Percentiles rank a stretch among this genome's conserved stretches.
These are phyloP conservation scores for Leuciscus idus DNA, from an alignment of 2,113 vertebrate genomes.

Conservation along the genomic window DNA sequence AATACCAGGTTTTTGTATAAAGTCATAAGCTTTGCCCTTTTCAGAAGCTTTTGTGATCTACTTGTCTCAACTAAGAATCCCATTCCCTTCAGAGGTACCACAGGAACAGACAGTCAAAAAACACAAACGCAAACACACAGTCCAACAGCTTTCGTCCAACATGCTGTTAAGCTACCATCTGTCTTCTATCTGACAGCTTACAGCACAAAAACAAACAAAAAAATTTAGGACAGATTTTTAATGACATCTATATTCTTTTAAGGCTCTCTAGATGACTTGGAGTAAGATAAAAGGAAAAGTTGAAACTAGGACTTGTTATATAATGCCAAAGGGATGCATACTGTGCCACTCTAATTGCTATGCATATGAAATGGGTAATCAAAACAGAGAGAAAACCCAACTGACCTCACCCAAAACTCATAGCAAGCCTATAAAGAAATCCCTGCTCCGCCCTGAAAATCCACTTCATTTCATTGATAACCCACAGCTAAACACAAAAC, in stretches of 20 bases:
- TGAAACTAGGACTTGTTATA: conserved; percentile 8
- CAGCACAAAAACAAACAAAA: conserved; percentile 12
- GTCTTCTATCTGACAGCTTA: conserved; percentile 19
- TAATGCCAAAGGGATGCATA: not conserved
- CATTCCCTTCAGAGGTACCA: not conserved
- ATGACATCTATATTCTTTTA: conserved; percentile 21
- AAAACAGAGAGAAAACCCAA: not conserved
- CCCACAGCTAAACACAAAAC: conserved; percentile 28
- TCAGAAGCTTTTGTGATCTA: conserved; percentile 11
- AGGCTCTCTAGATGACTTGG: conserved; percentile 5
- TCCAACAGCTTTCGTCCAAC: conserved; percentile 30
- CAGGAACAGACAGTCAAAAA: not conserved
- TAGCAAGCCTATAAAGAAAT: not conserved
- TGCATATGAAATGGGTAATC: not conserved
- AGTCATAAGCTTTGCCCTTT: conserved; percentile 36
- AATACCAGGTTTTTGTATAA: conserved; percentile 47
- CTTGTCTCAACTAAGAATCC: not conserved
- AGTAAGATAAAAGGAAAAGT: conserved; percentile 11
- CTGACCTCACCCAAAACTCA: not conserved
- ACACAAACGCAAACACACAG: conserved; percentile 31
- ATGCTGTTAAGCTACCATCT: conserved; percentile 39
- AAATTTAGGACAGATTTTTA: not conserved
- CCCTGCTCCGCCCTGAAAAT: no score
- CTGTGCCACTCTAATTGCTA: conserved; percentile 17
- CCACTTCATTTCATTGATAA: not conserved